These are phyloP conservation scores for Syndactyla subalaris DNA, from an alignment of 2,797 vertebrate species.

Conservation along the genomic window DNA sequence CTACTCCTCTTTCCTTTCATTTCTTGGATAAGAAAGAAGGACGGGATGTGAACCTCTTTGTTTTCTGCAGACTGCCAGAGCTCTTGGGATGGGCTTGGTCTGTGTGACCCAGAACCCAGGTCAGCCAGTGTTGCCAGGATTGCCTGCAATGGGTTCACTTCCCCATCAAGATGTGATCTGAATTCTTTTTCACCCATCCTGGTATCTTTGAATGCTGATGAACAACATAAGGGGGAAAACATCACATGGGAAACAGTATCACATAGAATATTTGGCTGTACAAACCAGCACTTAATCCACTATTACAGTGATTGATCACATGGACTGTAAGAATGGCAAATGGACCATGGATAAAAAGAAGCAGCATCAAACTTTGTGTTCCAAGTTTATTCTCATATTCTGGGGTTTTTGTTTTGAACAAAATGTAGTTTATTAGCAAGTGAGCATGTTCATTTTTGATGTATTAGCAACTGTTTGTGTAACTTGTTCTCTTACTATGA, in stretches of 20 bases:
- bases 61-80: not conserved
- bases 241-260: not conserved
- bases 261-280: not conserved
- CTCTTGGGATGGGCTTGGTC: not conserved
- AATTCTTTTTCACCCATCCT: not conserved
- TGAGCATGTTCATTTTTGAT: not conserved
- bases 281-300: not conserved
- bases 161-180: accelerated
- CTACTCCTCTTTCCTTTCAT: not conserved
- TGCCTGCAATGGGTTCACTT: not conserved
- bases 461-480: not conserved
- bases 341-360: not conserved
- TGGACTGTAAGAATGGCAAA: not conserved
- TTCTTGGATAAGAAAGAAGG: not conserved
- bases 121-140: not conserved
- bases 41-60: not conserved
- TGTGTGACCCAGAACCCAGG: not conserved
- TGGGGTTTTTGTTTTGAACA: not conserved
- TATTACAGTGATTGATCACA: not conserved
- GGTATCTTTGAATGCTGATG: not conserved
- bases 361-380: not conserved
- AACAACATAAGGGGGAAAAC: not conserved
- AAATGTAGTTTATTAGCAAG: not conserved
- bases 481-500: not conserved
- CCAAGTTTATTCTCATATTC: not conserved